Percentiles rank a stretch among this genome's conserved stretches.
These are phyloP conservation scores for Mactromeris polynyma DNA, from an alignment of 2,888 invertebrate genomes.

Conservation along the genomic window DNA sequence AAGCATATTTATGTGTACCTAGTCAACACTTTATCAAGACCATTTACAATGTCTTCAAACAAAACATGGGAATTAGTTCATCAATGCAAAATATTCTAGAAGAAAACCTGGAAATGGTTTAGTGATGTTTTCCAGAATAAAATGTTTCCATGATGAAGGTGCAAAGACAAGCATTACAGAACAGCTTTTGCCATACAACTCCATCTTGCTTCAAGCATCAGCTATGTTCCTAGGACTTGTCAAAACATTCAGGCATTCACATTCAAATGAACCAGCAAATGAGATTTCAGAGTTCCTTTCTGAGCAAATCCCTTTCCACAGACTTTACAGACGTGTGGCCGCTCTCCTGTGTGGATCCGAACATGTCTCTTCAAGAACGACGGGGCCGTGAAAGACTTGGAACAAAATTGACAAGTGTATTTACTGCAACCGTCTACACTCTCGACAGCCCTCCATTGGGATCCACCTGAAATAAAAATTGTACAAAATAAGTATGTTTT, in stretches of 20 bases:
- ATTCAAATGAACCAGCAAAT: neutral
- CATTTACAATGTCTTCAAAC: no score
- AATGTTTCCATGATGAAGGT: no score
- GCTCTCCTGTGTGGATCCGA: conserved; percentile 32
- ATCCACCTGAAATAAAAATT: neutral
- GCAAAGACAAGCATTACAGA: no score
- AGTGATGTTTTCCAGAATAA: no score
- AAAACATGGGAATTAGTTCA: no score
- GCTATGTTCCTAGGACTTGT: neutral
- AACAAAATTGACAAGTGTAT: conserved; percentile 11
- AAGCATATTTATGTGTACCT: no score
- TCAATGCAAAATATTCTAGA: no score
- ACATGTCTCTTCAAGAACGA: conserved; percentile 30
- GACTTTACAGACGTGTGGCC: conserved; percentile 31
- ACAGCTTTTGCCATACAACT: no score
- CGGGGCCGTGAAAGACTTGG: neutral
- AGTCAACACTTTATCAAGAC: no score
- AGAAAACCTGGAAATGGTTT: no score
- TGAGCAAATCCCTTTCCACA: conserved; percentile 38
- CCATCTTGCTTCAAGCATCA: no score
- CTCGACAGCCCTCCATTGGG: neutral
- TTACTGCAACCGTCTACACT: neutral
- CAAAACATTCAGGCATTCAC: neutral
- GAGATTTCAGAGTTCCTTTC: conserved; percentile 29
- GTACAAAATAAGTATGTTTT: neutral